Evolutionary conservation across 2,888 invertebrate species (phyloP), one percentile per base, ranked within the genome.

Genomic region (Bellardia pandia): DNA sequence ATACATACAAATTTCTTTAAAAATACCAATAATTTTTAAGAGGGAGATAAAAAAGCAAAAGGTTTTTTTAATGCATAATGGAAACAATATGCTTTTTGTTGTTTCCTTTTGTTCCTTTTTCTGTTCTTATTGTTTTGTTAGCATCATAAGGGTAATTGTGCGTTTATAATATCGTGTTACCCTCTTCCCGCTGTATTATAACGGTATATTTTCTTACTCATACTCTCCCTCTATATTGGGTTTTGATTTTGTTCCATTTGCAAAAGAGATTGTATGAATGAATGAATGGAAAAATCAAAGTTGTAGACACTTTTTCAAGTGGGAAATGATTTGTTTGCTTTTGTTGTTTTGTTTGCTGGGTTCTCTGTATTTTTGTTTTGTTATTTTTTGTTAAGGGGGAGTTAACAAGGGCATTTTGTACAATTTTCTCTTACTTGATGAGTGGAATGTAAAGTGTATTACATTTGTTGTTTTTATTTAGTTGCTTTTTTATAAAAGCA

Each of bases 101-200:
- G 33, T 69, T 69, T 42, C 11, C 66, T 81, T 81, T 88, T 86
- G 84, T 87, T 80, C 66, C 60, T 71, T 76, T 62, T 45, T 53
- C 53, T 58, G 16, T 68, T 69, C 23, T 69, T 53, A 16, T 60
- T 80, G 53, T 86, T 86, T 88, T 85, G 86, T 64, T 74, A 86
- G 72, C 90, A 90, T 91, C 90, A 93, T 92, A 90, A 93, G 92
- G 92, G 93, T 93, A 93, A 93, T 93, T 93, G 93, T 92, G 92
- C 92, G 92, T 90, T 91, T 92, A 91, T 91, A 92, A 92, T 92
- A 90, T 90, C 91, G 45, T 69, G 23, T 87, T 77, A 62, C 81
- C 3, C 33, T 62, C 53, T 83, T 42, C 16, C 58, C 33, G 58
- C 68, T 69, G 68, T 51, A 58, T 45, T 71, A 37, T 45, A 45